Evolutionary conservation across 2,888 invertebrate species (phyloP).

Genomic region (Andrena flavipes): DNA sequence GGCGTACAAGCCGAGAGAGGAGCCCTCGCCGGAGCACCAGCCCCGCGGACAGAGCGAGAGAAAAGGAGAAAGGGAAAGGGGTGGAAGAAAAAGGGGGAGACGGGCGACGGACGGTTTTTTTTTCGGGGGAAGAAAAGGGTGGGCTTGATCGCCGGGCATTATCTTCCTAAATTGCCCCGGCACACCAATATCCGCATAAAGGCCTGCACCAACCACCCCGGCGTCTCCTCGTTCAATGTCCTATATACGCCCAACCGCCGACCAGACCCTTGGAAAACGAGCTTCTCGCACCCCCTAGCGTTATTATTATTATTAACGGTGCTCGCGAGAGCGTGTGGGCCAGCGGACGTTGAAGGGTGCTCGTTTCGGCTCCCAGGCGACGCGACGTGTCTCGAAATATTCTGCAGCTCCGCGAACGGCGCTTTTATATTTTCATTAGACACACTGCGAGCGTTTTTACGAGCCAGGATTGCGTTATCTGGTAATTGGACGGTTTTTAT

Average conservation of each 20-base stretch:
- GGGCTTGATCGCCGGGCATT: slow-evolving; percentile 75
- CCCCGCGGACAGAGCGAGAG: background rate
- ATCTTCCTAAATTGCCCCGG: slow-evolving; percentile 79
- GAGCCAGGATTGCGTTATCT: slow-evolving; percentile 3
- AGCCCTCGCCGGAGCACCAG: slow-evolving; percentile 9
- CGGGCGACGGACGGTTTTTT: slow-evolving; percentile 25
- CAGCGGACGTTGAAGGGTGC: background rate
- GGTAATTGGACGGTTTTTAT: slow-evolving; percentile 7
- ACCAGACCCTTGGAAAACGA: slow-evolving; percentile 51
- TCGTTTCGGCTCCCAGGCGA: slow-evolving; percentile 5
- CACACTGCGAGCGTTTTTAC: slow-evolving; percentile 5
- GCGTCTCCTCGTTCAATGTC: slow-evolving; percentile 50
- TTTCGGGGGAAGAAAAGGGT: slow-evolving; percentile 70
- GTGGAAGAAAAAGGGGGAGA: background rate
- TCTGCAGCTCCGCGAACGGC: background rate
- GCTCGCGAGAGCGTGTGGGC: slow-evolving; percentile 26
- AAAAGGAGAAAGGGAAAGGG: background rate
- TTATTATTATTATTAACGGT: slow-evolving; percentile 70
- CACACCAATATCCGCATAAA: slow-evolving; percentile 68
- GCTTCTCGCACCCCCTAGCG: slow-evolving; percentile 49
- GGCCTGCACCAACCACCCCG: slow-evolving; percentile 52
- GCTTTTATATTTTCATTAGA: slow-evolving; percentile 34
- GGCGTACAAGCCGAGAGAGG: slow-evolving; percentile 24
- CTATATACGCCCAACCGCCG: slow-evolving; percentile 26
- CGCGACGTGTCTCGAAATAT: background rate